Conservation (phyloP, 2,888 invertebrate genomes). For the Andricus quercusramuli region DNA sequence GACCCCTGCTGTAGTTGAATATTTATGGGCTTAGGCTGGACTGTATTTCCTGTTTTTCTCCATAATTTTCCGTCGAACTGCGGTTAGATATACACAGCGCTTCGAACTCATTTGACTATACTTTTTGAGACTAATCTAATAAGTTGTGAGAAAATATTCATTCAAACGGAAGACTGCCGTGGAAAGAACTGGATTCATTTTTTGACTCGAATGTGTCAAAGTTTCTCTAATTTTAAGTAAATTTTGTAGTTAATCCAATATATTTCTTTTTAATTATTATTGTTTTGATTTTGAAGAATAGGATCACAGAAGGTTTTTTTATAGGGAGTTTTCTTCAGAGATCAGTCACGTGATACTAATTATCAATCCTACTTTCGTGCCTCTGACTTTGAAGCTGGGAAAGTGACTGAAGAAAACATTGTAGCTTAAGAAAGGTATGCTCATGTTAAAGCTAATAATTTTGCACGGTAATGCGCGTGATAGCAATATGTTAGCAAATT, state of each 20-base stretch:
- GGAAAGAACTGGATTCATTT: background rate
- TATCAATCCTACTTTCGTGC: conserved; percentile 4
- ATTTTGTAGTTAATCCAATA: background rate
- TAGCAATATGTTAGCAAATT: too few species aligned
- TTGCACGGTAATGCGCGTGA: too few species aligned
- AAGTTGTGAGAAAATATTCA: background rate
- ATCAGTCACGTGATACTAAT: background rate
- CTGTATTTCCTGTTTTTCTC: background rate
- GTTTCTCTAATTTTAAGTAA: background rate
- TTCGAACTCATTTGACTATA: background rate
- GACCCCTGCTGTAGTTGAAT: background rate
- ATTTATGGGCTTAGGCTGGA: background rate
- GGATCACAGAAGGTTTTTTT: background rate
- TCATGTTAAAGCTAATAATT: too few species aligned
- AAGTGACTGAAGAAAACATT: too few species aligned
- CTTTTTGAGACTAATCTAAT: background rate
- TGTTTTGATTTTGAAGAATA: background rate
- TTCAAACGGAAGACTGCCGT: background rate
- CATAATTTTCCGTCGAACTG: conserved; percentile 21
- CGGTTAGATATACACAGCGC: background rate
- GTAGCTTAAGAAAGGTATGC: too few species aligned
- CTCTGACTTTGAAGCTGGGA: too few species aligned
- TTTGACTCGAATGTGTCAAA: background rate
- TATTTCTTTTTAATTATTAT: background rate
- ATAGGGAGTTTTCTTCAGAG: background rate